Evolutionary conservation across 2,888 invertebrate species (phyloP), one percentile per base, ranked within the genome.

Genomic region (Tetheella fluctuosa): DNA sequence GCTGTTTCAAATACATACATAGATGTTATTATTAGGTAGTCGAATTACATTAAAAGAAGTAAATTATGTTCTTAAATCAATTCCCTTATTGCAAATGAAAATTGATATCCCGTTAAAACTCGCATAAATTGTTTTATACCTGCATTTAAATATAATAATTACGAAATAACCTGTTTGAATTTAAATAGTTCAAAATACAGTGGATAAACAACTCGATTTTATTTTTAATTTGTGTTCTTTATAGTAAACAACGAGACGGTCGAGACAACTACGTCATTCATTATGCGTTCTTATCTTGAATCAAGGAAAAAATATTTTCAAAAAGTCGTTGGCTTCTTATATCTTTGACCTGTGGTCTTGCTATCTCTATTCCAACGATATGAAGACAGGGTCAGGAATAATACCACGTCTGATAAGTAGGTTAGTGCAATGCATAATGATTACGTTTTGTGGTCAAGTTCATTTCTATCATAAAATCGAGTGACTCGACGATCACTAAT

Each of bases 381-480:
- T 67, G 77, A 65, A 72, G 78, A 79, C 83, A 84, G 85, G 89
- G 90, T 90, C 89, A 86, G 76, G 74, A 84, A 73, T 75, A 80
- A 78, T 82, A 79, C 79, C 74, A 76, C 74, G 74, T 71, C 85
- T 81, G 90, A 89, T 89, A 90, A 85, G 64, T 89, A 67, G 89
- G 91, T 88, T 89, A 89, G 80, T 89, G 88, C 86, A 89, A 81
- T 59, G 76, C 81, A 84, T 80, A 81, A 71, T 80, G 76, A 77
- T 74, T 80, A 76, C 71, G 71, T 80, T 76, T 76, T 74, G 69
- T 86, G 88, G 92, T 90, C 92, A 93, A 93, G 92, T 91, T 92
- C 91, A 89, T 68, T 76, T 70, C 72, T 73, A 76, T 78, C 73
- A 64, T 57, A 54, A 34, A 59, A 65, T 48, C 48, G 10, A 48